These are phyloP conservation scores for Spondyliosoma cantharus DNA, from an alignment of 2,797 vertebrate genomes.

Conservation along the genomic window DNA sequence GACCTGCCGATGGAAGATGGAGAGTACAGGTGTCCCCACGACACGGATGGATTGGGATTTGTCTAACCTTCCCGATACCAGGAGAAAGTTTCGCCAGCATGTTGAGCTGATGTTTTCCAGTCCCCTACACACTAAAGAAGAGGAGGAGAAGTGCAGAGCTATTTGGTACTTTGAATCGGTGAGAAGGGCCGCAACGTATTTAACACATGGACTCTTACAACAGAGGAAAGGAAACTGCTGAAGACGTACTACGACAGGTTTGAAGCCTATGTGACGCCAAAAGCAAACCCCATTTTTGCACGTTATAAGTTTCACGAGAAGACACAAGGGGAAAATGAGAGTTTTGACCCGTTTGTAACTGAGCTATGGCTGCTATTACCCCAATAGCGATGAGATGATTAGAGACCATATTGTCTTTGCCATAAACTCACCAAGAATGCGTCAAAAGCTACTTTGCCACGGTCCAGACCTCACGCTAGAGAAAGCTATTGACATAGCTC, in stretches of 20 bases:
- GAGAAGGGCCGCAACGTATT: neutral
- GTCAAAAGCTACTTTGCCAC: neutral
- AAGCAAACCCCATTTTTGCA: neutral
- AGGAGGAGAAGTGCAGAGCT: neutral
- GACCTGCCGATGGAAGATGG: neutral
- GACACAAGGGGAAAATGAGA: neutral
- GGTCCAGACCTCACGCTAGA: neutral
- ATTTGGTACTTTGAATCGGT: neutral
- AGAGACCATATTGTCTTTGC: neutral
- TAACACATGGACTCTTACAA: neutral
- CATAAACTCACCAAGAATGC: neutral
- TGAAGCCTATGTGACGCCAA: neutral
- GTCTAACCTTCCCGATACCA: neutral
- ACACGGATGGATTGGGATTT: neutral
- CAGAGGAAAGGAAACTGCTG: neutral
- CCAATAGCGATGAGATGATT: neutral
- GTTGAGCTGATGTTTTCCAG: neutral
- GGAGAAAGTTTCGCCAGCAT: neutral
- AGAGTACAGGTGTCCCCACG: neutral
- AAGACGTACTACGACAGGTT: neutral
- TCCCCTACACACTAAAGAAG: neutral
- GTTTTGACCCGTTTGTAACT: constrained; percentile 9
- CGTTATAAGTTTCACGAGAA: neutral
- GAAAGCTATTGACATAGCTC: neutral
- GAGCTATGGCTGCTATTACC: neutral